Conservation (phyloP, 2,113 vertebrate species). For the Hyaena hyaena region DNA sequence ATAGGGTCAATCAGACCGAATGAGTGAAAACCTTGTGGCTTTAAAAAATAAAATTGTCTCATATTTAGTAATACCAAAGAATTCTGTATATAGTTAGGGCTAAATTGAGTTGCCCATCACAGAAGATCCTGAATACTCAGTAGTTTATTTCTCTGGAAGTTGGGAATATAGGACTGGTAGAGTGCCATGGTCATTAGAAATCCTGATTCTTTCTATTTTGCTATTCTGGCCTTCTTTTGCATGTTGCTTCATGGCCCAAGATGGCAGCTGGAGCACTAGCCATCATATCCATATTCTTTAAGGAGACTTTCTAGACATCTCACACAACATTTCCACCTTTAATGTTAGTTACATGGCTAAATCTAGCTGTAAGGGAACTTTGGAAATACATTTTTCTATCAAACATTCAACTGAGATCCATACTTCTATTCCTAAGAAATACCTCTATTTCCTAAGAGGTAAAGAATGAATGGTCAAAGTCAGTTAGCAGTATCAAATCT, state of each 20-base stretch:
- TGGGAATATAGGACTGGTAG: not conserved
- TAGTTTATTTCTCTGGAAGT: not conserved
- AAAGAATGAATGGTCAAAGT: not conserved
- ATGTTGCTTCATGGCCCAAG: not conserved
- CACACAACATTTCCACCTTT: not conserved
- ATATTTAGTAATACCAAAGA: not conserved
- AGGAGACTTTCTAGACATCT: not conserved
- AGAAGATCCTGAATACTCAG: not conserved
- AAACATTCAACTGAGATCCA: not conserved
- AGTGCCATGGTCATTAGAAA: not conserved
- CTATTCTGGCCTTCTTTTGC: not conserved
- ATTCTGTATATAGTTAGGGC: not conserved
- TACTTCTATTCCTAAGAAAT: not conserved
- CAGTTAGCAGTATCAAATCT: not conserved
- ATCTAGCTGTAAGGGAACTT: not conserved
- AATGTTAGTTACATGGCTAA: not conserved
- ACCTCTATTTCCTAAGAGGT: too few species aligned
- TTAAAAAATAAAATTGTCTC: not conserved
- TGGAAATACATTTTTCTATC: not conserved
- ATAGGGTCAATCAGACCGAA: not conserved
- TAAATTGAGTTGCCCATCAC: not conserved
- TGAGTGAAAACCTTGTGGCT: not conserved
- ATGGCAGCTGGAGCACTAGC: not conserved
- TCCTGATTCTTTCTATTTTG: not conserved
- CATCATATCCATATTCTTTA: not conserved